phyloP scores from a whole-genome alignment of 2,113 vertebrate species.

The Struthidea cinerea region DNA sequence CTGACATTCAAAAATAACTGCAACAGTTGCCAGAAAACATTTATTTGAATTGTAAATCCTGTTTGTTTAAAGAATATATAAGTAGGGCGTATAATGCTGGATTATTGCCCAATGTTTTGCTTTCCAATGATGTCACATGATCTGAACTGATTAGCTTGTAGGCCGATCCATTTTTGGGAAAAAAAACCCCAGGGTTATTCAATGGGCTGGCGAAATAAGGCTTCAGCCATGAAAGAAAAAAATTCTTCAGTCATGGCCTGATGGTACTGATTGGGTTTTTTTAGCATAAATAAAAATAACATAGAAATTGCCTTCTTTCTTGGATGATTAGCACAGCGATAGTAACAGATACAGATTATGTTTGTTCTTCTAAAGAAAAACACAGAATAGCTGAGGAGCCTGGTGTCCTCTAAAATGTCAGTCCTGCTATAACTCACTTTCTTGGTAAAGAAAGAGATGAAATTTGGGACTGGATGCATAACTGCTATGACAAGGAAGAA shows the following conservation, averaged over 20 bases:
- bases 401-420: neutral
- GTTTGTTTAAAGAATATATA: neutral
- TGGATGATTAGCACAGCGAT: neutral
- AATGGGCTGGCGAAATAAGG: neutral
- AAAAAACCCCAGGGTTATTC: neutral
- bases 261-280: neutral
- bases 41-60: neutral
- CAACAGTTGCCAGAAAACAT: neutral
- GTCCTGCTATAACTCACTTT: neutral
- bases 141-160: neutral
- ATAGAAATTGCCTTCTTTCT: neutral
- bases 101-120: neutral
- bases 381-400: neutral
- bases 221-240: neutral
- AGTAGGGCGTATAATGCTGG: neutral
- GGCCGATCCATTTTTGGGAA: neutral
- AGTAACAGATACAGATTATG: neutral
- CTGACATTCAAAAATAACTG: neutral
- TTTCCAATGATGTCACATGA: neutral
- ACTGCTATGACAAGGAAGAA: neutral
- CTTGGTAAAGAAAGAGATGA: neutral
- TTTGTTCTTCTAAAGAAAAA: neutral
- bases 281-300: neutral
- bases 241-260: neutral
- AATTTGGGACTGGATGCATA: neutral